Evolutionary conservation across 1,140 invertebrate species (phyloP), one percentile per base, ranked within the genome.

Genomic region (Lanistes nyassanus): DNA sequence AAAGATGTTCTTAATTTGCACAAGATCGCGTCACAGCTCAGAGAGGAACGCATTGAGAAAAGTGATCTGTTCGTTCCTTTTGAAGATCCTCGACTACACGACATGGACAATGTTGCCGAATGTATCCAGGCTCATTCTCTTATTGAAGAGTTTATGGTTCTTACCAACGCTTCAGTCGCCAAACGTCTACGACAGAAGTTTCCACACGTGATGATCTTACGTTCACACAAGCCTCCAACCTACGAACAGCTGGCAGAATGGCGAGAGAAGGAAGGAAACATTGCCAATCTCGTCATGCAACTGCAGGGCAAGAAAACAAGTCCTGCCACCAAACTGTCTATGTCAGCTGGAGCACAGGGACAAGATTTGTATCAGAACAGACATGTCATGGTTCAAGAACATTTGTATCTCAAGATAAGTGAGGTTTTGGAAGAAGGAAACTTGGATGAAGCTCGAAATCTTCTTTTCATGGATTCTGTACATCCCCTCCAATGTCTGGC

Each of bases 401-500:
- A 37, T 72, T 70, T 82, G 16, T 78, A 73, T 75, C 55, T 75
- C 19, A 23, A 36, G 34, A 60, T 77, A 47, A 53, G 60, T 36
- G 31, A 74, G 23, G n/a, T 36, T 51, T 39, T 78, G 31, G n/a
- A 60, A 19, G 56, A 89, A 88, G 75, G 95, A 96, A 90, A 97
- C 94, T 88, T 95, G 94, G 29, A 87, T 96, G 5, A 94, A 93
- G 86, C 92, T 94, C 71, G 92, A 93, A 19, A 90, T 95, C 56
- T 98, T 97, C 85, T 97, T 95, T 16, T 96, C 97, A 90, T 97
- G 97, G 85, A 98, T 95, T 19, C 97, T 94, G 34, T 96, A 95
- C 0, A 98, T 97, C 82, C 90, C 95, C 82, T 92, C 95, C 75
- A 98, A 97, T 91, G 92, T 95, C 0, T 96, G 97, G 89, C 92